Evolutionary conservation across 2,888 invertebrate genomes (phyloP), one percentile per base, ranked within the genome.

Genomic region (Eutolmus rufibarbis): DNA sequence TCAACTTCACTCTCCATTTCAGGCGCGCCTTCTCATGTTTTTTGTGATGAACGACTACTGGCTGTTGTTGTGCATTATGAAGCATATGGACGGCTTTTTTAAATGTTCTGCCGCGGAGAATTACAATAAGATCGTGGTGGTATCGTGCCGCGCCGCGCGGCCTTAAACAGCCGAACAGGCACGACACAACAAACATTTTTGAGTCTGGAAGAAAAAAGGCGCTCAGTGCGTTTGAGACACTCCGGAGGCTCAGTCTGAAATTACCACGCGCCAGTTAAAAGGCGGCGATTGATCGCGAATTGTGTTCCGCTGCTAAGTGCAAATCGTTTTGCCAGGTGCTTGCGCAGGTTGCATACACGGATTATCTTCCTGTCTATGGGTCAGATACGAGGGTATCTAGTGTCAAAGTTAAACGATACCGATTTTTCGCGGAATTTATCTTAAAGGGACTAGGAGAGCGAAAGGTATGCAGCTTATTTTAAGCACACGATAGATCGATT

Each of bases 171-270:
- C 9, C 77, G 77, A 77, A n/a, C 77, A 40, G 40, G 28, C 51
- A 66, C 56, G 31, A 57, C 57, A 57, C 85, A 74, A 85, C 85
- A 85, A 85, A 85, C 85, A 85, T 74, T 43, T 74, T 85, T 85
- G 4, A 85, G 43, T 28, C 74, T 85, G 85, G 74, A 43, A 46
- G 74, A 85, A 85, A 84, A 85, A 82, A 85, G 74, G 23, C 85
- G 74, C 12, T 85, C 85, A 85, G 74, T 85, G 85, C 46, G 85
- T 85, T 85, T 85, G 74, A 85, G 85, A 74, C 37, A 74, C 85
- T 85, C 85, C 46, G 74, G 74, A 85, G 74, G 74, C 43, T 43
- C 85, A 74, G 85, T 85, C 74, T 74, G 85, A 46, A 74, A 74
- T 85, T 74, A 74, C 85, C 74, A 74, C 57, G 14, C 46, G 74